Evolutionary conservation across 2,797 vertebrate genomes (phyloP).

Genomic region (Hippoglossus hippoglossus): DNA sequence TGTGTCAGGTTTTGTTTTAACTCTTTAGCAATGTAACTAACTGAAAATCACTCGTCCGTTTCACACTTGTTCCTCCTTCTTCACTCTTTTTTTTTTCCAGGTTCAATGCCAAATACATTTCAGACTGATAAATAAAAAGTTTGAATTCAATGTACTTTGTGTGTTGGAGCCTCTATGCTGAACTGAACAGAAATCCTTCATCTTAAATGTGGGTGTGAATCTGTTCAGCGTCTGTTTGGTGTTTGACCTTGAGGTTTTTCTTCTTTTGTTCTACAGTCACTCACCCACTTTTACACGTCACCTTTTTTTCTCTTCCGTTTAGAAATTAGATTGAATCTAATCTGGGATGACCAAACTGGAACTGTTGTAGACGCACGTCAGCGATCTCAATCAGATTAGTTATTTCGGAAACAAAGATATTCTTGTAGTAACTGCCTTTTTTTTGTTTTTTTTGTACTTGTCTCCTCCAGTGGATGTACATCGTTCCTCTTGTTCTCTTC

Average conservation of each 20-base stretch:
- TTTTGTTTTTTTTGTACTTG: neutral
- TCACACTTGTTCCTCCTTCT: constrained; percentile 28
- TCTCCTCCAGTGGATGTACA: constrained; percentile 93
- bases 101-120: constrained; percentile 56
- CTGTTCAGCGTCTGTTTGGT: constrained; percentile 58
- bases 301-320: constrained; percentile 41
- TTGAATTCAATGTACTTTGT: neutral
- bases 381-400: constrained; percentile 26
- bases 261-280: constrained; percentile 4
- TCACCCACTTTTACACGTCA: constrained; percentile 14
- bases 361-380: constrained; percentile 11
- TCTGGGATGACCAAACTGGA: constrained; percentile 56
- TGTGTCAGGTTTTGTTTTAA: constrained; percentile 42
- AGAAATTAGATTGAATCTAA: constrained; percentile 41
- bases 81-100: constrained; percentile 6
- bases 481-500: constrained; percentile 94
- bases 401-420: neutral
- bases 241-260: constrained; percentile 44
- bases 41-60: constrained; percentile 19
- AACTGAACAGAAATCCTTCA: neutral
- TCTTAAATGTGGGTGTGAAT: neutral
- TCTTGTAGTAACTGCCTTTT: neutral
- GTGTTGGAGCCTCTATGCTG: neutral
- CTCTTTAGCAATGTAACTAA: constrained; percentile 45
- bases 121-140: neutral